Conservation (phyloP, 2,113 vertebrate genomes). For the Sterrhoptilus dennistouni region DNA sequence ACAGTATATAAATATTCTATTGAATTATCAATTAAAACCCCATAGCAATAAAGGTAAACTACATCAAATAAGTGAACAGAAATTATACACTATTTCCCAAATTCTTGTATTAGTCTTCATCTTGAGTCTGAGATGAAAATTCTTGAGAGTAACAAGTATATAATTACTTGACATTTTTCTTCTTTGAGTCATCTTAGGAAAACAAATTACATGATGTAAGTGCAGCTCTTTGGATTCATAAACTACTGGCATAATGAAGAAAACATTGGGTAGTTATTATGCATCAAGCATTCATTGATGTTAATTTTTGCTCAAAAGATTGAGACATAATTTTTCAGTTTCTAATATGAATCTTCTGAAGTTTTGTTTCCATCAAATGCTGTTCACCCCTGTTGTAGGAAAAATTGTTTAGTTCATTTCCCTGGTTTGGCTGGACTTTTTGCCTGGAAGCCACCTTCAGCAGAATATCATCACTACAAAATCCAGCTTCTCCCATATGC, state of each 20-base stretch:
- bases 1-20: constrained; percentile 55
- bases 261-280: constrained; percentile 47
- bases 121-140: constrained; percentile 66
- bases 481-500: neutral
- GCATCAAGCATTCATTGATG: neutral
- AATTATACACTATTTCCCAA: constrained; percentile 65
- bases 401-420: neutral
- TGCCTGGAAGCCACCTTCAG: neutral
- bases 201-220: constrained; percentile 65
- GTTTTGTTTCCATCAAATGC: neutral
- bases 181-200: constrained; percentile 57
- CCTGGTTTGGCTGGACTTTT: neutral
- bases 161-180: constrained; percentile 75
- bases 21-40: constrained; percentile 69
- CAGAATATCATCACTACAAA: neutral
- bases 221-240: constrained; percentile 52
- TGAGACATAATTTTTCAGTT: neutral
- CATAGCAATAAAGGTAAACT: constrained; percentile 68
- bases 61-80: constrained; percentile 60
- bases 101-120: constrained; percentile 69
- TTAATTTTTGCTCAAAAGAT: constrained; percentile 57
- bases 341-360: neutral
- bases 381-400: neutral
- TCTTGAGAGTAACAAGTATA: constrained; percentile 68
- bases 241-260: constrained; percentile 65